Evolutionary conservation across 1,140 invertebrate genomes (phyloP).

Genomic region (Phymorhynchus buccinoides): DNA sequence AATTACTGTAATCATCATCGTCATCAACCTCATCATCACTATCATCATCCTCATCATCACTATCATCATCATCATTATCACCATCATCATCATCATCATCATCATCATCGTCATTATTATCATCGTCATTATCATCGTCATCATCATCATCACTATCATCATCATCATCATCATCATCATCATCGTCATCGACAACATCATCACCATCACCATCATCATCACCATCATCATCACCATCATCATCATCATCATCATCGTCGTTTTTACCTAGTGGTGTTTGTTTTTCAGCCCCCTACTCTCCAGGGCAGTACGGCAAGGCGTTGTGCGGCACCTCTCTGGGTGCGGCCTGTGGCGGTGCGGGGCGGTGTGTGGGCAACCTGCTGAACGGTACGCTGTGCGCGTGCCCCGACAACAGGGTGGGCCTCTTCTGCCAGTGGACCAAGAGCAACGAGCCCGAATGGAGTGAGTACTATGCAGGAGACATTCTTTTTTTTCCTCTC

Average conservation of each 20-base stretch:
- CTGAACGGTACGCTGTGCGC: slow-evolving; percentile 13
- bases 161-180: neutral
- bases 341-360: neutral
- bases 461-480: too few relatives aligned
- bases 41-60: neutral
- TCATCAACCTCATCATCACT: neutral
- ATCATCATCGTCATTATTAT: neutral
- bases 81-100: neutral
- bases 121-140: neutral
- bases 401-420: neutral
- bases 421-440: slow-evolving; percentile 10
- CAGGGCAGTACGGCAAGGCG: neutral
- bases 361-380: slow-evolving; percentile 18
- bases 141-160: neutral
- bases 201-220: neutral
- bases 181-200: neutral
- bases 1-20: neutral
- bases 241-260: neutral
- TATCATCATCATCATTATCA: neutral
- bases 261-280: too few relatives aligned
- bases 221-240: neutral
- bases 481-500: too few relatives aligned
- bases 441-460: neutral
- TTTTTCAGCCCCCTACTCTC: slow-evolving; percentile 19
- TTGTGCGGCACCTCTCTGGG: neutral